A percentile compares a stretch with the other conserved stretches of the same genome.
Conservation (phyloP, 92 coral and sea anemone species). For the Pocillopora meandrina region DNA sequence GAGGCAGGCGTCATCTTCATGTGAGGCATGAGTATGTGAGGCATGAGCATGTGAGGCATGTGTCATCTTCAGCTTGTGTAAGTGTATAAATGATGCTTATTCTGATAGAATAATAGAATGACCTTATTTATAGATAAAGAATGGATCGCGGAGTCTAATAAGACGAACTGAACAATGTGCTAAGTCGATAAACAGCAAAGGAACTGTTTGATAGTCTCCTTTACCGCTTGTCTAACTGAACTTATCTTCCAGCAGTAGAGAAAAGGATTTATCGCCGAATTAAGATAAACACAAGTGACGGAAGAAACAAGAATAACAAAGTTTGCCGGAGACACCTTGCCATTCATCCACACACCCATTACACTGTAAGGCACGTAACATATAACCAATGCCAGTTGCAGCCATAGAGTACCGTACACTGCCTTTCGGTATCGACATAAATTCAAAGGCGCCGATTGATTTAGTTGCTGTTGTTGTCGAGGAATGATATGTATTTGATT, state of each 20-base stretch:
- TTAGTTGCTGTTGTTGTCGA: not conserved
- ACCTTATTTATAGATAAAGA: too few relatives aligned
- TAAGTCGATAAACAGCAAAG: not conserved
- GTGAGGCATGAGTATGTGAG: too few relatives aligned
- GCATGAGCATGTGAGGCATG: too few relatives aligned
- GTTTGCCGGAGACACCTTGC: too few relatives aligned
- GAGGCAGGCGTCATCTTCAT: too few relatives aligned
- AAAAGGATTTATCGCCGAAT: conserved; percentile 34
- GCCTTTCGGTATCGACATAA: not conserved
- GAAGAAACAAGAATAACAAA: too few relatives aligned
- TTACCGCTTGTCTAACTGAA: conserved; percentile 3
- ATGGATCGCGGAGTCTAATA: too few relatives aligned
- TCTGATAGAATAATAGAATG: too few relatives aligned
- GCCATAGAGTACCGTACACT: not conserved
- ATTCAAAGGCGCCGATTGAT: not conserved
- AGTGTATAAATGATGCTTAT: too few relatives aligned
- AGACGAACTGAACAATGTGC: not conserved
- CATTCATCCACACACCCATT: too few relatives aligned
- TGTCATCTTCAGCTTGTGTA: too few relatives aligned
- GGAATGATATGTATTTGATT: not conserved
- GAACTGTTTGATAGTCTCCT: not conserved
- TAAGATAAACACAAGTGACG: not conserved
- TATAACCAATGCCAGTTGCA: not conserved
- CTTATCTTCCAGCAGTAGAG: conserved; percentile 29
- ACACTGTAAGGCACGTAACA: not conserved